Base-by-base conservation (phyloP, 1,140 invertebrate species). In the Radopholus similis region DNA sequence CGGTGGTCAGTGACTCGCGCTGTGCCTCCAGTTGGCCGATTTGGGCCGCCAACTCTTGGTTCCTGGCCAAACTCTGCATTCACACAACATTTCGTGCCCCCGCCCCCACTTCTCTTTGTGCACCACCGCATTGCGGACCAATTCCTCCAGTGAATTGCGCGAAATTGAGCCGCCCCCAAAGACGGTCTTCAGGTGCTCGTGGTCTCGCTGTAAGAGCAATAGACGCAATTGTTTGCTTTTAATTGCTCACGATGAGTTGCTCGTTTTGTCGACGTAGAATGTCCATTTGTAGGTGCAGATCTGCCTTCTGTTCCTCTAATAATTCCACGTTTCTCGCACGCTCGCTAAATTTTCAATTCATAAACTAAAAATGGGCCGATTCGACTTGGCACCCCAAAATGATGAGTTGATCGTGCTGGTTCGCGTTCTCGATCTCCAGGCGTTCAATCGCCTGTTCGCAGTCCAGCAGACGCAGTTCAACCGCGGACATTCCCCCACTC, bases 271-370 rank as follows among this genome's bases (percentile, higher is more conserved):
- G 30, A 13, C 32, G 18, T 34, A 66, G 26, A 23, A 68, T 53
- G 21, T 68, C 32, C 28, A 64, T 23, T 34, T 68, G 66, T 23
- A 26, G 30, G 32, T 68, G 35, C 18, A 68, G 26, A 44, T 68
- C 66, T 15, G 30, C 57, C 28, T 68, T 68, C 44, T 68, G 66
- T 38, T 68, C 66, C 44, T 68, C 66, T 37, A 68, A 44, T 21
- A 68, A 40, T 38, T 47, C 51, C 6, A 53, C 47, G 21, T 70
- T 18, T 35, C 47, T 68, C 9, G 66, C 65, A 1, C 53, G 47
- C 28, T 53, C 66, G 8, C 66, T 68, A 68, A 68, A 53, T 51
- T 26, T 23, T 66, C 38, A 30, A 66, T 37, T 26, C 3, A 35
- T 32, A 37, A 23, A 8, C 11, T 13, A 26, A 9, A 64, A 66